Evolutionary conservation across 2,113 vertebrate genomes (phyloP).

Genomic region (Phaethon lepturus): DNA sequence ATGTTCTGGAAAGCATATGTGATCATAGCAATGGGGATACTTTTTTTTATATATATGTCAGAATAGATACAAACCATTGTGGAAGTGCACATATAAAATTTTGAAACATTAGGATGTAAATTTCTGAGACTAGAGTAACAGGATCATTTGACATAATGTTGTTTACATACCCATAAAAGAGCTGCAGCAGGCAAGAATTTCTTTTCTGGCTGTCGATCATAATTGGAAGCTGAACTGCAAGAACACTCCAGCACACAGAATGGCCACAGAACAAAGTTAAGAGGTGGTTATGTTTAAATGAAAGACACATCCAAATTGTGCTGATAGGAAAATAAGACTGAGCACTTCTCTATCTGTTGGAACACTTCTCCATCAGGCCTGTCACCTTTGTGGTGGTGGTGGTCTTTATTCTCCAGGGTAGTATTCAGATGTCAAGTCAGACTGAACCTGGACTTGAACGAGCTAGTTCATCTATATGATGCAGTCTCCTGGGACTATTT

Average conservation of each 20-base stretch:
- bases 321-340: neutral
- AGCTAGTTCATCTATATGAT: neutral
- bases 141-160: slow-evolving; percentile 27
- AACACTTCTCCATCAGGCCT: neutral
- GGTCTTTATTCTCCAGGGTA: neutral
- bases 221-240: neutral
- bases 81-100: neutral
- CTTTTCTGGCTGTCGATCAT: neutral
- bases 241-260: neutral
- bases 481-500: neutral
- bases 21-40: neutral
- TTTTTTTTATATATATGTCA: neutral
- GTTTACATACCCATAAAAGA: neutral
- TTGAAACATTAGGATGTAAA: slow-evolving; percentile 45
- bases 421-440: neutral
- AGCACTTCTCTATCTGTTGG: neutral
- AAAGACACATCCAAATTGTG: neutral
- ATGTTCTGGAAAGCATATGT: neutral
- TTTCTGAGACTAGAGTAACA: slow-evolving; percentile 49
- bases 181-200: neutral
- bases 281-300: neutral
- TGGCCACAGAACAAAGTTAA: neutral
- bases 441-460: neutral
- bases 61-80: neutral
- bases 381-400: neutral